Evolutionary conservation across 2,888 invertebrate genomes (phyloP).

Genomic region (Blera fallax): DNA sequence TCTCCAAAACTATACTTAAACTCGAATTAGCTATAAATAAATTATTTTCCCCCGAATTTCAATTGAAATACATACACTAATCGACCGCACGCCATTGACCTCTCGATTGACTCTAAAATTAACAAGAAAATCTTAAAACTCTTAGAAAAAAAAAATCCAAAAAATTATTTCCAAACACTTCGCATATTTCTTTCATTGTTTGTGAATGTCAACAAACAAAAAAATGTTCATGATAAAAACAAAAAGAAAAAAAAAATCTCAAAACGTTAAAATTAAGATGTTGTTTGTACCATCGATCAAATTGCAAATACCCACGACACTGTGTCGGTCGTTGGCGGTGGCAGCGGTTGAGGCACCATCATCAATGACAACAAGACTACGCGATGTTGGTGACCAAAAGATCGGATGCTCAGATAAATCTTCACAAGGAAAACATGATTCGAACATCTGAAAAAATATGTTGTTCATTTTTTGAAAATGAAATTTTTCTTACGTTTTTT

Average conservation of each 20-base stretch:
- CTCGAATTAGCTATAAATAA: not conserved
- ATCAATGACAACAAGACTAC: constrained; percentile 45
- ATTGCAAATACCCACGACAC: constrained; percentile 49
- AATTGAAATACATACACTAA: not conserved
- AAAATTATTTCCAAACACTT: not conserved
- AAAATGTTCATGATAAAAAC: not conserved
- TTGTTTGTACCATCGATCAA: constrained; percentile 65
- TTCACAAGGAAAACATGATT: constrained; percentile 58
- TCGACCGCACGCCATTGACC: constrained; percentile 14
- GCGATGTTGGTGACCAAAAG: constrained; percentile 57
- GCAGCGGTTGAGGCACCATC: constrained; percentile 10
- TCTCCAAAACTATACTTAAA: not conserved
- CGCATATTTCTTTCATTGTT: constrained; percentile 22
- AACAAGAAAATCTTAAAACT: constrained; percentile 4
- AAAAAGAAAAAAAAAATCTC: not conserved
- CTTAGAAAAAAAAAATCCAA: not conserved
- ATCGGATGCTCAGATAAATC: constrained; percentile 69
- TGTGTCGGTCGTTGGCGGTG: not conserved
- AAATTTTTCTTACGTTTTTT: constrained; percentile 24
- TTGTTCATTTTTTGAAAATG: constrained; percentile 54
- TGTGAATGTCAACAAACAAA: constrained; percentile 14
- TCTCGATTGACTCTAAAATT: not conserved
- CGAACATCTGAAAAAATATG: constrained; percentile 69
- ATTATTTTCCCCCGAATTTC: not conserved
- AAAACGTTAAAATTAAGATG: constrained; percentile 62